phyloP scores from a whole-genome alignment of 2,888 invertebrate species.

The Carterocephalus palaemon region DNA sequence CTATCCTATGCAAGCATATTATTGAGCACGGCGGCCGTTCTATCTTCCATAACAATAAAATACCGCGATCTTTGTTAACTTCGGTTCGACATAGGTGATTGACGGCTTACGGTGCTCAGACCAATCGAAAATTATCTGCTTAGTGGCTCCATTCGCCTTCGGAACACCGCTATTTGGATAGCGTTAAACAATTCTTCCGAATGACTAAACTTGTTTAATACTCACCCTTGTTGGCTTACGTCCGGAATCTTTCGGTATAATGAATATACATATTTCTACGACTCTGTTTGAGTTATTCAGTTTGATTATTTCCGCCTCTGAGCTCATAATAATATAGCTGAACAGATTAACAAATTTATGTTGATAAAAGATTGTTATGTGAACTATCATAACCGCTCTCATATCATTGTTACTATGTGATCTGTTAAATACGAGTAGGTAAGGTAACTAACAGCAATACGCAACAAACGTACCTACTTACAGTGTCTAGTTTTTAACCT shows the following conservation, averaged over 20 bases:
- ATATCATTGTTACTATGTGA: too few species aligned
- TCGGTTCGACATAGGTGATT: constrained; percentile 48
- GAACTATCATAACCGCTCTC: background rate
- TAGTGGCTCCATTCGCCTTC: constrained; percentile 64
- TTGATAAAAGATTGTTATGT: constrained; percentile 5
- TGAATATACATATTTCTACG: constrained; percentile 33
- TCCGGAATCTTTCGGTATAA: constrained; percentile 49
- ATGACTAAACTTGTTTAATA: constrained; percentile 63
- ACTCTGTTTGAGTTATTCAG: constrained; percentile 65
- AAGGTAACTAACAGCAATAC: too few species aligned
- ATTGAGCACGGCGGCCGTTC: too few species aligned
- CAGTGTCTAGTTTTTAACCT: too few species aligned
- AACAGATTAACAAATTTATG: constrained; percentile 25
- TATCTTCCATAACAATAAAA: too few species aligned
- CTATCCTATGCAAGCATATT: too few species aligned
- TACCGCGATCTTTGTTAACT: constrained; percentile 27
- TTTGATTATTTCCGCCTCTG: constrained; percentile 68
- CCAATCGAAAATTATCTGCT: constrained; percentile 73
- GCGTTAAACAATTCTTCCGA: constrained; percentile 77
- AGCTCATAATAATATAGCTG: constrained; percentile 35
- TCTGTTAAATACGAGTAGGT: too few species aligned
- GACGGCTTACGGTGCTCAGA: constrained; percentile 61
- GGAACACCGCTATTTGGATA: constrained; percentile 71
- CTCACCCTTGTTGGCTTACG: constrained; percentile 57
- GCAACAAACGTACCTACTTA: too few species aligned